phyloP scores from a whole-genome alignment of 1,140 invertebrate genomes.

The Zaprionus gabonicus region DNA sequence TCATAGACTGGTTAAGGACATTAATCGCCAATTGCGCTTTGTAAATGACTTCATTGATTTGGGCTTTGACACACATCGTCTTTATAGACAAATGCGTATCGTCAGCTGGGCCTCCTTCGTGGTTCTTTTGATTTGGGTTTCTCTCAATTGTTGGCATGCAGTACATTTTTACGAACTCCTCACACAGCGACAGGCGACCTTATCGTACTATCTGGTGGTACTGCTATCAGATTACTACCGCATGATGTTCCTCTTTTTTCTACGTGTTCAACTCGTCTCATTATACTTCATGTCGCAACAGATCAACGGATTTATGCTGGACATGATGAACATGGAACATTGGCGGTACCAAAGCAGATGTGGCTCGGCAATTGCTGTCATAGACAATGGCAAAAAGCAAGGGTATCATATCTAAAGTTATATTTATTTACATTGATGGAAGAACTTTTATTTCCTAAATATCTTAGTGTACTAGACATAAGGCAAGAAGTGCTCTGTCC shows the following conservation, averaged over 20 bases:
- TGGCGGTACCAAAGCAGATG: conserved; percentile 9
- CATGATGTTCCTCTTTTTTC: conserved; percentile 42
- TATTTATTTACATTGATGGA: too few relatives aligned
- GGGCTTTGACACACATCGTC: conserved; percentile 17
- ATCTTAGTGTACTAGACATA: neutral
- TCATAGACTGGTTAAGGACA: neutral
- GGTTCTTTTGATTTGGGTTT: conserved; percentile 10
- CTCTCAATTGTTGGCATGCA: conserved; percentile 44
- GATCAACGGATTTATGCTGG: conserved; percentile 31
- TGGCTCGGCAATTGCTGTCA: neutral
- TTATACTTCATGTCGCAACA: conserved; percentile 35
- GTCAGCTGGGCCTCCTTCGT: conserved; percentile 8
- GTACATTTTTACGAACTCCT: conserved; percentile 43
- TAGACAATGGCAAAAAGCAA: neutral
- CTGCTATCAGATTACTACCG: conserved; percentile 43
- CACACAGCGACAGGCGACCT: conserved; percentile 16
- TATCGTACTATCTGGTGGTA: conserved; percentile 41
- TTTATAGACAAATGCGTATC: conserved; percentile 25
- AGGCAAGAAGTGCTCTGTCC: neutral
- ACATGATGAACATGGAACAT: conserved; percentile 20
- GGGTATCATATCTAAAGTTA: neutral
- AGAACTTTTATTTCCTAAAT: neutral
- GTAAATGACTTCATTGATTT: conserved; percentile 27
- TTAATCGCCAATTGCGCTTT: conserved; percentile 31
- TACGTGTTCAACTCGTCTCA: conserved; percentile 25